These are phyloP conservation scores for Semicossyphus pulcher DNA, from an alignment of 2,113 vertebrate genomes.

Conservation along the genomic window DNA sequence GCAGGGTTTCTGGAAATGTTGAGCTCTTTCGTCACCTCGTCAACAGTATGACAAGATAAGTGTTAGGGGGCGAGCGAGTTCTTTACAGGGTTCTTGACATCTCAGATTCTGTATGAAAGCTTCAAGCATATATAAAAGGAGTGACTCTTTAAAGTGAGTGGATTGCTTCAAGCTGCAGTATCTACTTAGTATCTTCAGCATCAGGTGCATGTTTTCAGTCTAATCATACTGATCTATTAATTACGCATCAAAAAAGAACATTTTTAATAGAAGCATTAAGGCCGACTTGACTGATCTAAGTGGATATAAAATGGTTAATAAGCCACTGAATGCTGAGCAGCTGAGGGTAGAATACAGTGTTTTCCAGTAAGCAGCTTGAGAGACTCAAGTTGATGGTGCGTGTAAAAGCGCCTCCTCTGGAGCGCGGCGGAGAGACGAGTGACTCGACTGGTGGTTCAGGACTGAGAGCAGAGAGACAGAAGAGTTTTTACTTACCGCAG, in stretches of 20 bases:
- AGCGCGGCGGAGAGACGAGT: conserved; percentile 20
- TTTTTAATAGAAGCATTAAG: conserved; percentile 40
- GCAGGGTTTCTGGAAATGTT: conserved; percentile 39
- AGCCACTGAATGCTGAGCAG: conserved; percentile 21
- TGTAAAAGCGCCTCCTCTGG: conserved; percentile 58
- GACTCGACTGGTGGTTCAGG: conserved; percentile 22
- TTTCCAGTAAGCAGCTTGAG: conserved; percentile 50
- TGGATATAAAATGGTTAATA: conserved; percentile 44
- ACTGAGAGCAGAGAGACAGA: conserved; percentile 17
- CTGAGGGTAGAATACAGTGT: conserved; percentile 19
- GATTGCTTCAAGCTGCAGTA: conserved; percentile 27
- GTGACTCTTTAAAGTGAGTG: conserved; percentile 28
- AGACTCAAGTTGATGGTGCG: conserved; percentile 54
- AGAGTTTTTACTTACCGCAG: conserved; percentile 18
- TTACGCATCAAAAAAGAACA: conserved; percentile 28
- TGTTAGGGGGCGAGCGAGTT: conserved; percentile 19
- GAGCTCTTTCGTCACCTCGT: conserved; percentile 37
- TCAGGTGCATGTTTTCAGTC: conserved; percentile 39
- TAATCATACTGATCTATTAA: conserved; percentile 48
- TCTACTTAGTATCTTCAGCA: conserved; percentile 36
- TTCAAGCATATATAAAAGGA: conserved; percentile 37
- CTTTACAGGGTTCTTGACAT: conserved; percentile 18
- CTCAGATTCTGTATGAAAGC: conserved; percentile 29
- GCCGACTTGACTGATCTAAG: conserved; percentile 44
- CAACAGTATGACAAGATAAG: conserved; percentile 26